These are phyloP conservation scores for Spongilla lacustris DNA, from an alignment of 37 sponge, comb jelly and placozoan species.

Conservation along the genomic window DNA sequence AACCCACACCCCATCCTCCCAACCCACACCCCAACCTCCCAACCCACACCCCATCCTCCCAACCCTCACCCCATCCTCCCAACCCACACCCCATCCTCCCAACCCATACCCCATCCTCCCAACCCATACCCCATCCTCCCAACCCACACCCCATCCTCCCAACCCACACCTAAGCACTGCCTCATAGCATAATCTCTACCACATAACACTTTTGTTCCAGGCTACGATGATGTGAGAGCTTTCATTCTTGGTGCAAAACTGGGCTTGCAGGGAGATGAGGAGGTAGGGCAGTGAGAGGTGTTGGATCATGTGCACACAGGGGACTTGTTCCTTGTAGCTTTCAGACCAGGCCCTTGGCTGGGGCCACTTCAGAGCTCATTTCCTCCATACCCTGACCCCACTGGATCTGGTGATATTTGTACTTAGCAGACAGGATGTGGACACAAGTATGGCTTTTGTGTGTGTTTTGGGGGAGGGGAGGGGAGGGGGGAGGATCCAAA, in stretches of 20 bases:
- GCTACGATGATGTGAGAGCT: conserved; percentile 45
- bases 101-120: too few species aligned
- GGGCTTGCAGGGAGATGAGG: not conserved
- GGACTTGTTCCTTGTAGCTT: not conserved
- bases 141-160: too few species aligned
- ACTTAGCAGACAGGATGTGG: not conserved
- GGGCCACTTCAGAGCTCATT: conserved; percentile 5
- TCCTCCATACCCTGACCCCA: conserved; percentile 3
- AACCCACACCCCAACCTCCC: too few species aligned
- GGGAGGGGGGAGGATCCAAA: not conserved
- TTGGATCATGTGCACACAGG: not conserved
- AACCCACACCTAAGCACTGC: too few species aligned
- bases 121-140: too few species aligned
- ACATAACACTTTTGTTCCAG: not conserved
- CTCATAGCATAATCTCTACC: too few species aligned
- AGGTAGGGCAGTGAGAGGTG: not conserved
- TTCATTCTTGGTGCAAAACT: conserved; percentile 45
- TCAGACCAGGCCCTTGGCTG: conserved; percentile 13
- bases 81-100: too few species aligned
- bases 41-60: too few species aligned
- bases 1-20: too few species aligned
- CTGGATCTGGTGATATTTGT: conserved; percentile 33
- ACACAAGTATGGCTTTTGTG: not conserved
- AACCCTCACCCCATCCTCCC: too few species aligned
- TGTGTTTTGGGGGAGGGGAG: not conserved